These are phyloP conservation scores for Dreissena polymorpha DNA, from an alignment of 1,140 invertebrate species.

Conservation along the genomic window DNA sequence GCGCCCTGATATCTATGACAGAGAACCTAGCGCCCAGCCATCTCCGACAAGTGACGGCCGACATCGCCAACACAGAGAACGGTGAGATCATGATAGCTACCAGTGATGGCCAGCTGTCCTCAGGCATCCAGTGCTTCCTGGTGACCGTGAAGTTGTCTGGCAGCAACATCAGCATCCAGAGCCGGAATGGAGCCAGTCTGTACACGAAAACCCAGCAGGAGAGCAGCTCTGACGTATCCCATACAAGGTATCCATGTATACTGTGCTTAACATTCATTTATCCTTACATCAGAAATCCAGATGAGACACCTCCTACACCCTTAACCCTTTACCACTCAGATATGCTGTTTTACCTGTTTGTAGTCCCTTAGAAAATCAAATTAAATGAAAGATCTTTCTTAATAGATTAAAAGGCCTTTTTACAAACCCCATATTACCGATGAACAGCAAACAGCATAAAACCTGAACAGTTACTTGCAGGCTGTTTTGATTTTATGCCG, in stretches of 20 bases:
- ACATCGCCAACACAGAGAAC: constrained; percentile 82
- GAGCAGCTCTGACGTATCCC: constrained; percentile 60
- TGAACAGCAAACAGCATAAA: no score
- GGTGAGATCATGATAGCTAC: constrained; percentile 90
- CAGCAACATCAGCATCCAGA: constrained; percentile 81
- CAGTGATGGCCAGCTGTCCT: constrained; percentile 84
- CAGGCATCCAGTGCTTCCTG: constrained; percentile 88
- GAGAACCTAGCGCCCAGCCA: constrained; percentile 88
- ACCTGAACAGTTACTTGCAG: no score
- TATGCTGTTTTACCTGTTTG: no score
- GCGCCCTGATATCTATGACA: constrained; percentile 59
- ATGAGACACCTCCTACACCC: no score
- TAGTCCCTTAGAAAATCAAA: no score
- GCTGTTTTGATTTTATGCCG: no score
- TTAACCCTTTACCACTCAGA: no score
- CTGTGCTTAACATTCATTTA: no score
- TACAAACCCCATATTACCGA: no score
- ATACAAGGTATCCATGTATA: constrained; percentile 35
- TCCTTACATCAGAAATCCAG: no score
- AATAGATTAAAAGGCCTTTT: no score
- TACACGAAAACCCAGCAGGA: constrained; percentile 85
- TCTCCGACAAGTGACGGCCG: constrained; percentile 87
- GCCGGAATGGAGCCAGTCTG: constrained; percentile 90
- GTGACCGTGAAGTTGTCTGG: constrained; percentile 83
- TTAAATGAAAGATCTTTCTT: no score